Conservation (phyloP, 2,113 vertebrate genomes). For the Neolamprologus toae region DNA sequence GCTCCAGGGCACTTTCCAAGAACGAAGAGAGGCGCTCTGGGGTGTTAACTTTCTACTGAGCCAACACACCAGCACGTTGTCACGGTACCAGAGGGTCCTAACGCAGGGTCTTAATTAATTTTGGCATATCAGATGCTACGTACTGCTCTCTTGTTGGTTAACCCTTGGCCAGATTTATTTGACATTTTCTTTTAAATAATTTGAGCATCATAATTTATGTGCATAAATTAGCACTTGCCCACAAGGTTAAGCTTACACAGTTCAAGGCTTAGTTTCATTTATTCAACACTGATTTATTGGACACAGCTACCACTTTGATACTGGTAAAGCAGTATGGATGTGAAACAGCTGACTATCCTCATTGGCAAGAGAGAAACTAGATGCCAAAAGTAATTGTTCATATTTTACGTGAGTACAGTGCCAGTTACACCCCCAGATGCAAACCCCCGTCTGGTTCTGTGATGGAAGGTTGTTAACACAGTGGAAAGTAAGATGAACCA, state of each 20-base stretch:
- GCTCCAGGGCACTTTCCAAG: neutral
- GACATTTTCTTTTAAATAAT: neutral
- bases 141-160: neutral
- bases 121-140: neutral
- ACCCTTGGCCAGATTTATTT: neutral
- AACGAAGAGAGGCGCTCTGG: neutral
- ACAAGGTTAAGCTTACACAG: neutral
- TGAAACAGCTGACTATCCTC: neutral
- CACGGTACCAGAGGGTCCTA: neutral
- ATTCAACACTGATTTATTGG: neutral
- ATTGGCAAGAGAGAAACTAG: neutral
- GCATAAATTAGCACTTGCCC: neutral
- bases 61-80: neutral
- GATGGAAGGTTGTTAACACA: neutral
- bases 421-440: neutral
- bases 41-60: neutral
- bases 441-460: neutral
- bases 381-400: neutral
- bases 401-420: neutral
- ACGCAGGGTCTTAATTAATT: neutral
- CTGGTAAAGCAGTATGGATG: neutral
- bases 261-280: neutral
- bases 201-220: neutral
- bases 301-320: neutral
- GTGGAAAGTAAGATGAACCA: neutral